These are phyloP conservation scores for Popillia japonica DNA, from an alignment of 1,140 invertebrate genomes.

Conservation along the genomic window DNA sequence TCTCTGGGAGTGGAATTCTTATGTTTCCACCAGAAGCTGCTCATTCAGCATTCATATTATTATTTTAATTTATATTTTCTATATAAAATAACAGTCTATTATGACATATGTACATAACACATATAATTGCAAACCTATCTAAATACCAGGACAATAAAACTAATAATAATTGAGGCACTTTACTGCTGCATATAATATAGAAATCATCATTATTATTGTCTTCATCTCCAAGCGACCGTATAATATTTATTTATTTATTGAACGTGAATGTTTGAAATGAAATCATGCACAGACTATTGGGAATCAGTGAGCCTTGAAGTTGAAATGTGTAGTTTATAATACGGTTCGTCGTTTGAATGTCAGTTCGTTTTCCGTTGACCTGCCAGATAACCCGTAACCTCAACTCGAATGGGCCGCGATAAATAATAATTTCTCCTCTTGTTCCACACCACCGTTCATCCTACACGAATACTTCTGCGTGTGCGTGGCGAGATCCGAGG, in stretches of 20 bases:
- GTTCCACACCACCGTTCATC: neutral
- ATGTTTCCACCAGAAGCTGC: too few species aligned
- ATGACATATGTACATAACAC: too few species aligned
- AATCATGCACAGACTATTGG: conserved; percentile 45
- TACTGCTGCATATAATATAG: too few species aligned
- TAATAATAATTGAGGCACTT: neutral
- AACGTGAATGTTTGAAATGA: conserved; percentile 39
- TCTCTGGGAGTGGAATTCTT: too few species aligned
- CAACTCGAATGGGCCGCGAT: neutral
- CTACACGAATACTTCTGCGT: too few species aligned
- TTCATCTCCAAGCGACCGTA: neutral
- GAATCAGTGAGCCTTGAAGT: conserved; percentile 46
- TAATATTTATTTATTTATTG: conserved; percentile 12
- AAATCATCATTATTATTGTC: neutral
- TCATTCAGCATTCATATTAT: too few species aligned
- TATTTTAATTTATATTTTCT: too few species aligned
- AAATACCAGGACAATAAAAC: too few species aligned
- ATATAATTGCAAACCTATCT: too few species aligned
- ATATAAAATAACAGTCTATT: too few species aligned
- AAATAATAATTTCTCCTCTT: conserved; percentile 19
- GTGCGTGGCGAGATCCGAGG: too few species aligned
- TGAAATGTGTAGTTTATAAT: conserved; percentile 8
- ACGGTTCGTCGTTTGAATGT: conserved; percentile 2
- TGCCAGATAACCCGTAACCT: conserved; percentile 40
- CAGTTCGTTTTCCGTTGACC: conserved; percentile 31